Base-by-base conservation (phyloP, 2,888 invertebrate genomes). In the Amiota mariae region DNA sequence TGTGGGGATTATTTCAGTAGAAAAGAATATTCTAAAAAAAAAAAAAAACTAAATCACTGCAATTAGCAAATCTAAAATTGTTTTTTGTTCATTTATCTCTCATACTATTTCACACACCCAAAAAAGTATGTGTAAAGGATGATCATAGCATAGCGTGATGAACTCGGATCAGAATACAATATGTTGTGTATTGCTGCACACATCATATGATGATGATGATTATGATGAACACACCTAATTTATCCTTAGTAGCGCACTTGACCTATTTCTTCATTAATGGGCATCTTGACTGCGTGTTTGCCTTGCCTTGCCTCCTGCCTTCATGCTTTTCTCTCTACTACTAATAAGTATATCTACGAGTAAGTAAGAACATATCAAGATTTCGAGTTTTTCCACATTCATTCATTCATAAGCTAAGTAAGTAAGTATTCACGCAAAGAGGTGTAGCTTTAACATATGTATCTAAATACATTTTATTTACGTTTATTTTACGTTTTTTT, bases 181-280 rank as follows among this genome's bases (percentile, higher is more conserved):
- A 36, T 36, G 24, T 24, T 24, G 24, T 24, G 36, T 36, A 6
- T 36, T 4, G 6, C 36, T 36, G 36, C 36, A 36, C 36, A 36
- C 36, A 36, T 24, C 36, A 36, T 6, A 36, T 24, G 24, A 24
- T 24, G 1, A 24, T 36, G 36, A 36, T 36, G 36, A 36, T 36
- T 2, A 36, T 36, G 36, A 36, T 36, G 36, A 36, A 70, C 82
- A 83, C 85, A 79, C 87, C 81, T 66, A 76, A 72, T 82, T 80
- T 78, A 78, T 80, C 80, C 80, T 79, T 76, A 79, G 2, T 36
- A 36, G 77, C 75, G 77, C 74, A 75, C 85, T 81, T 82, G 85
- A 85, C 81, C 84, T 68, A 82, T 57, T 67, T 72, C 51, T 70
- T 75, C 36, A 63, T 76, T 67, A 56, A 46, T 36, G 64, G 9